Evolutionary conservation across 2,113 vertebrate species (phyloP), one percentile per base, ranked within the genome.

Genomic region (Caracal caracal): DNA sequence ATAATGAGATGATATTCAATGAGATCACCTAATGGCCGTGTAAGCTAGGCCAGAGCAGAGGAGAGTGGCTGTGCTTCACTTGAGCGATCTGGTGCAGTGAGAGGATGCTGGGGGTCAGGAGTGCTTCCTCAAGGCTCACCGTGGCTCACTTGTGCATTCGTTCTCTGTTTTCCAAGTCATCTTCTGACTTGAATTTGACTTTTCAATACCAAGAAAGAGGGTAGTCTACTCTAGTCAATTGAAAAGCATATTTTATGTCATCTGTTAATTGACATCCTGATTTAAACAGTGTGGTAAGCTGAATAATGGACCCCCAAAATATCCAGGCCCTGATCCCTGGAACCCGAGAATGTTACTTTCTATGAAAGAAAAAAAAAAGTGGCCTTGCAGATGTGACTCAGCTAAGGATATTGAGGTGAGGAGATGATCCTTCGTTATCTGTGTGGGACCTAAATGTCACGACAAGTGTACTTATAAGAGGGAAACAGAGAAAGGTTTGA

Each of bases 31-130:
- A 2, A 33, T 13, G 13, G 30, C n/a, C 22, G 1, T 0, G 37
- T 63, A 68, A 53, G 16, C 2, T 0, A 13, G 56, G 10, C 84
- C 70, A 37, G 56, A 24, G 43, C 20, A 26, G 20, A 56, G 43
- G 33, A 59, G n/a, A 78, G 15, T 59, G 26, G 26, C 15, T 56
- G 5, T 33, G 13, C 4, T 4, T 66, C 75, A 43, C 1, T 0
- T 0, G 22, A n/a, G 20, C 2, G 0, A 19, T 15, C 26, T 0
- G 0, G 10, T 15, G 0, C 0, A 63, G 8, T 22, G 2, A 9
- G 1, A 24, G 17, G 28, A 10, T 10, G 5, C 65, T 49, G 35
- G 24, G 35, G 63, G 1, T 3, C 71, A 40, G 1, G 6, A 7
- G 0, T 22, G 26, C 33, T 59, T 40, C 37, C n/a, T 4, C 6